Conservation (phyloP, 2,888 invertebrate genomes). For the Pandemis heparana region DNA sequence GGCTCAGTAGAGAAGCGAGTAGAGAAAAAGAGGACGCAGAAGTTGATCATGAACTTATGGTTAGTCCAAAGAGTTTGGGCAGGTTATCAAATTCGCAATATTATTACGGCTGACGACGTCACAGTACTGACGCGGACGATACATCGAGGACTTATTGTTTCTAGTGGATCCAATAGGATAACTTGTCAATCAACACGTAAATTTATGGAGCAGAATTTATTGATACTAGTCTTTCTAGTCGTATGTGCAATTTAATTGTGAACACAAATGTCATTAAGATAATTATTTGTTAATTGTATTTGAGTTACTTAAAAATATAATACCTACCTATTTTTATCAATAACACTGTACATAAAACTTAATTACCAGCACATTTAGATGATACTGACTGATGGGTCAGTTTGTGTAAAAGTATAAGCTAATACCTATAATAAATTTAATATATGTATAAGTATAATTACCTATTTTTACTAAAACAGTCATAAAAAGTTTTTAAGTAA, state of each 20-base stretch:
- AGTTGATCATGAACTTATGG: constrained; percentile 63
- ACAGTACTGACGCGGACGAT: constrained; percentile 53
- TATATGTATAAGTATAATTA: background rate
- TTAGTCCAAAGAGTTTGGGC: constrained; percentile 77
- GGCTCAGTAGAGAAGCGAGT: constrained; percentile 53
- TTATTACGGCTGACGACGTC: constrained; percentile 74
- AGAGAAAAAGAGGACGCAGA: constrained; percentile 66
- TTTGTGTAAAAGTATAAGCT: background rate
- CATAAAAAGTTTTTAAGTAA: background rate
- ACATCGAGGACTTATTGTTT: constrained; percentile 69
- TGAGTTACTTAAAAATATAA: background rate
- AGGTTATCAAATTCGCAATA: constrained; percentile 73
- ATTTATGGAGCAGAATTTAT: constrained; percentile 8
- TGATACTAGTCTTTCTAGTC: constrained; percentile 11
- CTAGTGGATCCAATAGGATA: constrained; percentile 49
- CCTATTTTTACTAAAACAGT: background rate
- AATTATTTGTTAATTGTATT: too few relatives aligned
- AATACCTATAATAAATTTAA: background rate
- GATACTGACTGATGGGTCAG: background rate
- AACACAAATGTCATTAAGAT: constrained; percentile 17
- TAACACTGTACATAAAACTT: background rate
- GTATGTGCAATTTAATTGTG: constrained; percentile 22
- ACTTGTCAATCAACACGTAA: background rate
- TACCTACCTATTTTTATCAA: background rate
- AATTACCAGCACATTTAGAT: background rate